Evolutionary conservation across 2,888 invertebrate genomes (phyloP).

Genomic region (Mythimna albipuncta): DNA sequence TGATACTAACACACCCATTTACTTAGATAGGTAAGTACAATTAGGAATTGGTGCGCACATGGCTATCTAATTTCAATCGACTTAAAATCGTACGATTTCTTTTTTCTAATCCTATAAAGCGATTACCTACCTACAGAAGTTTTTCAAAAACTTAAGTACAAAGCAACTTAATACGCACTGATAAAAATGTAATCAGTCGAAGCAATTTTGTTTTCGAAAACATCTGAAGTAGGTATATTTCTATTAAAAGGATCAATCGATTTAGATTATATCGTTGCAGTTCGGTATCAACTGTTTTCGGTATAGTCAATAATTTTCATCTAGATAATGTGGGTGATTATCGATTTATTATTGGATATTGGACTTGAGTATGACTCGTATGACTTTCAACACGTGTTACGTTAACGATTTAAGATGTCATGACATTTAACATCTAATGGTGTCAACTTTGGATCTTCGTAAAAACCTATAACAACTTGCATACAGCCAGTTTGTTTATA

Average conservation of each 20-base stretch:
- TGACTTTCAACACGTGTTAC: conserved; percentile 21
- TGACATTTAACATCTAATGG: conserved; percentile 17
- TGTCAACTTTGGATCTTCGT: conserved; percentile 3
- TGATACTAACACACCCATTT: conserved; percentile 21
- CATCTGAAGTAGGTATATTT: neutral
- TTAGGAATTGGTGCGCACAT: conserved; percentile 6
- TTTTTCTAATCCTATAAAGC: conserved; percentile 20
- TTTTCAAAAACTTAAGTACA: conserved; percentile 21
- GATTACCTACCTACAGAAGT: conserved; percentile 18
- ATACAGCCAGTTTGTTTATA: neutral
- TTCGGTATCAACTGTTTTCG: conserved; percentile 8
- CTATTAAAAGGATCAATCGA: conserved; percentile 15
- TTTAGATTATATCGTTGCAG: conserved; percentile 24
- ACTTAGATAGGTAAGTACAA: conserved; percentile 1
- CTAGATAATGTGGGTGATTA: conserved; percentile 19
- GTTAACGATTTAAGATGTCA: neutral
- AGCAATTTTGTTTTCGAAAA: conserved; percentile 28
- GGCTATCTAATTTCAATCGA: neutral
- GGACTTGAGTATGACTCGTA: neutral
- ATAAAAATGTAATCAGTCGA: conserved; percentile 20
- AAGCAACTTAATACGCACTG: conserved; percentile 17
- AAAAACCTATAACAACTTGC: neutral
- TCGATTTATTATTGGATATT: conserved; percentile 28
- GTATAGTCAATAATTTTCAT: conserved; percentile 21
- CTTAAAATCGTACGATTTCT: conserved; percentile 30